Evolutionary conservation across 64 coral and sea anemone species (phyloP).

Genomic region (Porites australiensis): DNA sequence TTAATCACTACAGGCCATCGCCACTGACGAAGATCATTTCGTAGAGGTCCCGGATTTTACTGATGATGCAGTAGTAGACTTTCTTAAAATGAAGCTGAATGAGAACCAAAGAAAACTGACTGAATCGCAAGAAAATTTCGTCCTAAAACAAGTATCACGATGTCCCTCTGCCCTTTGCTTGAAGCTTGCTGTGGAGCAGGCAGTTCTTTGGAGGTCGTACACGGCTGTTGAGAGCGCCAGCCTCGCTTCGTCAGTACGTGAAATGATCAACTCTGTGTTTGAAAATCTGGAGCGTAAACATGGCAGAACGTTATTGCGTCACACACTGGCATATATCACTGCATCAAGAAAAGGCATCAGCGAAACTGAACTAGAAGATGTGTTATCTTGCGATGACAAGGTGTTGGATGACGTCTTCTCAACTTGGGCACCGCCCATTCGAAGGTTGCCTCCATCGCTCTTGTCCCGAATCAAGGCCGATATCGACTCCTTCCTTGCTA

Average conservation of each 20-base stretch:
- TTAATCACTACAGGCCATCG: slow-evolving; percentile 10
- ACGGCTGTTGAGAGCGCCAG: slow-evolving; percentile 45
- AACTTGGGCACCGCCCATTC: slow-evolving; percentile 67
- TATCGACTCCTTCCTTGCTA: slow-evolving; percentile 72
- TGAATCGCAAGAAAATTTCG: slow-evolving; percentile 54
- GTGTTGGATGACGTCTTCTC: slow-evolving; percentile 80
- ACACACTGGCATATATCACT: slow-evolving; percentile 72
- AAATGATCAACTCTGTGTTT: slow-evolving; percentile 74
- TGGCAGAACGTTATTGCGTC: slow-evolving; percentile 66
- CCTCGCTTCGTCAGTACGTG: slow-evolving; percentile 46
- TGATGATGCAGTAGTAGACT: slow-evolving; percentile 23
- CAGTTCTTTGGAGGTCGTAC: slow-evolving; percentile 79
- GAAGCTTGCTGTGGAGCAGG: slow-evolving; percentile 82
- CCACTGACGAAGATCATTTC: slow-evolving; percentile 51
- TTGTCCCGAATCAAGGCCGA: slow-evolving; percentile 77
- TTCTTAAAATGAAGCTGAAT: slow-evolving; percentile 63
- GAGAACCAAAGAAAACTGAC: slow-evolving; percentile 69
- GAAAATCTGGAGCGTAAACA: slow-evolving; percentile 75
- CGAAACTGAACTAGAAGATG: slow-evolving; percentile 86
- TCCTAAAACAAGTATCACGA: slow-evolving; percentile 60
- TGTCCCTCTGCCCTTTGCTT: slow-evolving; percentile 71
- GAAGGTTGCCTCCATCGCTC: slow-evolving; percentile 70
- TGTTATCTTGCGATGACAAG: slow-evolving; percentile 82
- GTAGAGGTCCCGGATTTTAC: slow-evolving; percentile 64
- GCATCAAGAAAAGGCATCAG: slow-evolving; percentile 79